These are phyloP conservation scores for Brachionus plicatilis DNA, from an alignment of 1,140 invertebrate genomes.

Conservation along the genomic window DNA sequence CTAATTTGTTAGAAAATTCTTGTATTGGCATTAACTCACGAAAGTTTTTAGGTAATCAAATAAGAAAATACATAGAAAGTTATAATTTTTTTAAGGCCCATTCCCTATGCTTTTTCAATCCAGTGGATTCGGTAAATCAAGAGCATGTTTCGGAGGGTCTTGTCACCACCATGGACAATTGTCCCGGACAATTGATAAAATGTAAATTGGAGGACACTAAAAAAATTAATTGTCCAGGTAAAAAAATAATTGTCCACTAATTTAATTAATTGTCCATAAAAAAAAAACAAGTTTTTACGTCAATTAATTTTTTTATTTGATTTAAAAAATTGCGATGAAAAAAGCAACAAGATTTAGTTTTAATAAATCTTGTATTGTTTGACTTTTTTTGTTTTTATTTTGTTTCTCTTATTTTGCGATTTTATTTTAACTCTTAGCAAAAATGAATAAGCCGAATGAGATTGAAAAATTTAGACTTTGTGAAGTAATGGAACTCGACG, in stretches of 20 bases:
- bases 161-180: no score
- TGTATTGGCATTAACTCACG: neutral
- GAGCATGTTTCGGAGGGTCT: no score
- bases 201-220: no score
- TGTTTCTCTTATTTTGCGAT: neutral
- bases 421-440: neutral
- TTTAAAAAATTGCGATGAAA: neutral
- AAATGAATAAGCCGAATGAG: neutral
- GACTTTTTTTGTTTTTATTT: neutral
- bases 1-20: neutral
- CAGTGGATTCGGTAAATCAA: slow-evolving; percentile 13
- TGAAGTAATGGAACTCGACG: neutral
- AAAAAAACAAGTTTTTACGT: neutral
- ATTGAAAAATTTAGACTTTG: neutral
- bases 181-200: no score
- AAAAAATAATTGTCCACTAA: no score
- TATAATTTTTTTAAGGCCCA: neutral
- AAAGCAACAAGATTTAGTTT: neutral
- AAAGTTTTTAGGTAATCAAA: neutral
- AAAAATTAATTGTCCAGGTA: no score
- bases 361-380: neutral
- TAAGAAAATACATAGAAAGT: neutral
- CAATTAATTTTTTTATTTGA: neutral
- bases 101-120: neutral
- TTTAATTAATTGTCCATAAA: no score